phyloP scores from a whole-genome alignment of 2,797 vertebrate species.

The Crocidura indochinensis region DNA sequence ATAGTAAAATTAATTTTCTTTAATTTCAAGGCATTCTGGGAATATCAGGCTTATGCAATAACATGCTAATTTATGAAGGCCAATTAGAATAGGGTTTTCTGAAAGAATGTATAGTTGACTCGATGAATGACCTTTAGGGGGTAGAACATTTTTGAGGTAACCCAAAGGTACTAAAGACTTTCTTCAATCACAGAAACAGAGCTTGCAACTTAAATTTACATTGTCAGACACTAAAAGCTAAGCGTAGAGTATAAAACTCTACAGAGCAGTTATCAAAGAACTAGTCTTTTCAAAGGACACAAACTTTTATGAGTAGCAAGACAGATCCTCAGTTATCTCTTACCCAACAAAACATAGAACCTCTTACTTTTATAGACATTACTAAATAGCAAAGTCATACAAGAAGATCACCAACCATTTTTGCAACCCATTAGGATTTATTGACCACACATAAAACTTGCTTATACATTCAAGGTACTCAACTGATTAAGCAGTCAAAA shows the following conservation, averaged over 20 bases:
- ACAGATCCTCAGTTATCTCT: constrained; percentile 15
- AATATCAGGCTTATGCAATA: constrained; percentile 35
- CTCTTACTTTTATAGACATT: constrained; percentile 27
- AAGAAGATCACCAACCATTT: constrained; percentile 1
- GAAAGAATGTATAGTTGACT: background rate
- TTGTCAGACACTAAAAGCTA: constrained; percentile 33
- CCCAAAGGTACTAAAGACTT: background rate
- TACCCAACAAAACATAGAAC: constrained; percentile 37
- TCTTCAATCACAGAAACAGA: background rate
- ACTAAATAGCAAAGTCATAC: background rate
- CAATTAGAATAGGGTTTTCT: constrained; percentile 38
- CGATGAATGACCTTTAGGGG: background rate
- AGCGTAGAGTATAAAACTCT: constrained; percentile 11
- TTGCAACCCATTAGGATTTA: constrained; percentile 11
- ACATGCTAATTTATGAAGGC: constrained; percentile 12
- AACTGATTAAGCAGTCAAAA: background rate
- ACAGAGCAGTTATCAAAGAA: constrained; percentile 13
- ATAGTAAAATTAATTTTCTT: constrained; percentile 45
- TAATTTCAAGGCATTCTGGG: constrained; percentile 43
- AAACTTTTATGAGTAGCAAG: background rate
- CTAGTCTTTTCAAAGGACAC: background rate
- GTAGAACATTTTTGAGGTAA: constrained; percentile 58
- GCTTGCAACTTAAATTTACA: background rate
- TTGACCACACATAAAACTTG: background rate
- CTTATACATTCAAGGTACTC: background rate